phyloP scores from a whole-genome alignment of 2,797 vertebrate genomes.

The Acanthurus leucopareius region DNA sequence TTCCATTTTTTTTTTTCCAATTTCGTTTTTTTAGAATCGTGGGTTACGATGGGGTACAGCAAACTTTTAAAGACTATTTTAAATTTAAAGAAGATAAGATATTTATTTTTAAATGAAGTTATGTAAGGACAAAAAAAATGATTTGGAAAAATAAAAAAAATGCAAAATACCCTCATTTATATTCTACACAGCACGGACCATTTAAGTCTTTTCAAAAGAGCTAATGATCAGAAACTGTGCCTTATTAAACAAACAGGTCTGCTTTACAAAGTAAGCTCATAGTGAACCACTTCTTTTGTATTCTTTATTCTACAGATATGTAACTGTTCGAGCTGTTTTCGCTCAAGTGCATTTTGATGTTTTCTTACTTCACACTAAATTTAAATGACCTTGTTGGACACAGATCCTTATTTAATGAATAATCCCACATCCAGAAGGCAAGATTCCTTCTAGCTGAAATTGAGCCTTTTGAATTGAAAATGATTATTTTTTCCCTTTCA shows the following conservation, averaged over 20 bases:
- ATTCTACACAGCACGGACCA: slow-evolving; percentile 57
- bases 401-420: slow-evolving; percentile 35
- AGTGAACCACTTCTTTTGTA: slow-evolving; percentile 43
- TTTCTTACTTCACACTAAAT: slow-evolving; percentile 30
- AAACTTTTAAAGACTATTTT: slow-evolving; percentile 80
- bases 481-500: slow-evolving; percentile 10
- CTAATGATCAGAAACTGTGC: slow-evolving; percentile 54
- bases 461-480: slow-evolving; percentile 45
- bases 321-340: slow-evolving; percentile 50
- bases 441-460: slow-evolving; percentile 45
- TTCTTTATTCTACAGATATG: slow-evolving; percentile 51
- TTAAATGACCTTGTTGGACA: slow-evolving; percentile 33
- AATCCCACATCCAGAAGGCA: slow-evolving; percentile 43
- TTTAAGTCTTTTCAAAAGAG: slow-evolving; percentile 34
- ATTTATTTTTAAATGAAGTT: slow-evolving; percentile 89
- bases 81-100: slow-evolving; percentile 78
- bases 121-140: slow-evolving; percentile 66
- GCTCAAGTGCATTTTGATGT: slow-evolving; percentile 43
- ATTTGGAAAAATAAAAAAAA: slow-evolving; percentile 62
- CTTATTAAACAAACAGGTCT: slow-evolving; percentile 54
- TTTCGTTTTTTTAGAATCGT: slow-evolving; percentile 72
- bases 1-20: slow-evolving; percentile 62
- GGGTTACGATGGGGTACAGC: slow-evolving; percentile 74
- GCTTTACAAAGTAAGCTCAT: slow-evolving; percentile 31
- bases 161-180: slow-evolving; percentile 60